Evolutionary conservation across 2,113 vertebrate species (phyloP).

Genomic region (Heterotilapia buettikoferi): DNA sequence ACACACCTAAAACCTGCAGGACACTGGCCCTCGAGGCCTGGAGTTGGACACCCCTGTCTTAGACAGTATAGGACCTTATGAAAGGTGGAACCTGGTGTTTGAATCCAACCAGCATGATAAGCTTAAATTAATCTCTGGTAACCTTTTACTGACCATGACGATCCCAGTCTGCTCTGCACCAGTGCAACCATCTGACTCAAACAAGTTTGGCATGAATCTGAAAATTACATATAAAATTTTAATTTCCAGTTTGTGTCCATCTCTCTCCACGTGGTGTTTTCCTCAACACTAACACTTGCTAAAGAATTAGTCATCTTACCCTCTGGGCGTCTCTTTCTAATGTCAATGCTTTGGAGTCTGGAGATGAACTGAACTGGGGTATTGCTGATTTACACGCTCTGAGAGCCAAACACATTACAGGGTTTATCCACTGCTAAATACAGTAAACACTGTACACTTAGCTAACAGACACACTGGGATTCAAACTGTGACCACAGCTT

Average conservation of each 20-base stretch:
- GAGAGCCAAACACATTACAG: background rate
- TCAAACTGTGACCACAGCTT: background rate
- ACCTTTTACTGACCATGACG: accelerated
- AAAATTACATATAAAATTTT: accelerated
- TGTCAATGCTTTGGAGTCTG: background rate
- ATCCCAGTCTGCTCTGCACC: background rate
- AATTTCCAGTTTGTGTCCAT: background rate
- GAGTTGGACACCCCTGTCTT: accelerated
- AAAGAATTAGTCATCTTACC: background rate
- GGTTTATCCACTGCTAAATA: background rate
- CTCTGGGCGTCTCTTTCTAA: accelerated
- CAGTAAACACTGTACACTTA: background rate
- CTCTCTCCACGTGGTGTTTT: background rate
- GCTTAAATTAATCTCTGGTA: background rate
- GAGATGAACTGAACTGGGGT: background rate
- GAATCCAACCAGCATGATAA: background rate
- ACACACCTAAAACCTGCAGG: background rate
- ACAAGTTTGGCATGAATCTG: accelerated
- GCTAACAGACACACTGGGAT: background rate
- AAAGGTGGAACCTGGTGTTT: background rate
- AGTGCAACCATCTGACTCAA: background rate
- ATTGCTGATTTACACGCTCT: background rate
- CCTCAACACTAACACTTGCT: background rate
- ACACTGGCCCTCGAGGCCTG: accelerated
- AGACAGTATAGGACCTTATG: background rate